phyloP scores from a whole-genome alignment of 2,797 vertebrate genomes.

The Hydrocynus forskahlii region DNA sequence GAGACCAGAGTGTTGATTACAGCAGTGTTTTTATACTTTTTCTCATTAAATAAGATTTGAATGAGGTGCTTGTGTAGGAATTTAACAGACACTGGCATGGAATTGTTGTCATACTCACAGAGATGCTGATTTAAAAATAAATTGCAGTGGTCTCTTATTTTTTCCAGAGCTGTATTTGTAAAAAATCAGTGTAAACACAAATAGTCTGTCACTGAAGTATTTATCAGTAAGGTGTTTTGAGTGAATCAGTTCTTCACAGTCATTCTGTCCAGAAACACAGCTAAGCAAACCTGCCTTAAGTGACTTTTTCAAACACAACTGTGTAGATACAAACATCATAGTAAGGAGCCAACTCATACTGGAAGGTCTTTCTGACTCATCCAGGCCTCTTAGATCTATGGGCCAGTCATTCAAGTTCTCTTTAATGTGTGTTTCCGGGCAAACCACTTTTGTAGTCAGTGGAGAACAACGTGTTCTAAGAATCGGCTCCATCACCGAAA shows the following conservation, averaged over 20 bases:
- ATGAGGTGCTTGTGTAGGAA: too few relatives aligned
- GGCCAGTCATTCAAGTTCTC: not conserved
- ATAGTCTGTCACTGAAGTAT: not conserved
- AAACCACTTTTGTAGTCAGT: not conserved
- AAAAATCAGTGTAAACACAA: not conserved
- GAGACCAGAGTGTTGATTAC: too few relatives aligned
- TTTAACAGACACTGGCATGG: too few relatives aligned
- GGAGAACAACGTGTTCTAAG: not conserved
- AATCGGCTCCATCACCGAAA: not conserved
- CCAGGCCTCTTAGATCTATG: not conserved
- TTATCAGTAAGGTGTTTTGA: too few relatives aligned
- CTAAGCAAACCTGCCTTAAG: too few relatives aligned
- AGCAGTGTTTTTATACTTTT: too few relatives aligned
- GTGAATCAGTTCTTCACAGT: too few relatives aligned
- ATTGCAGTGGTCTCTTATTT: too few relatives aligned
- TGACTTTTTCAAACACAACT: not conserved
- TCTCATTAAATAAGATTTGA: too few relatives aligned
- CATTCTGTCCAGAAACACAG: too few relatives aligned
- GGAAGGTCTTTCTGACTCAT: not conserved
- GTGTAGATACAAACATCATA: not conserved
- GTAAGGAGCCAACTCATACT: not conserved
- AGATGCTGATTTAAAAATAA: too few relatives aligned
- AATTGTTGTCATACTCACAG: too few relatives aligned
- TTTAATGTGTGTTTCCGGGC: slow-evolving; percentile 2
- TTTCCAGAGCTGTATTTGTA: not conserved